Percentiles rank a stretch among this genome's conserved stretches.
Evolutionary conservation across 2,797 vertebrate genomes (phyloP).

Genomic region (Poecile montanus): DNA sequence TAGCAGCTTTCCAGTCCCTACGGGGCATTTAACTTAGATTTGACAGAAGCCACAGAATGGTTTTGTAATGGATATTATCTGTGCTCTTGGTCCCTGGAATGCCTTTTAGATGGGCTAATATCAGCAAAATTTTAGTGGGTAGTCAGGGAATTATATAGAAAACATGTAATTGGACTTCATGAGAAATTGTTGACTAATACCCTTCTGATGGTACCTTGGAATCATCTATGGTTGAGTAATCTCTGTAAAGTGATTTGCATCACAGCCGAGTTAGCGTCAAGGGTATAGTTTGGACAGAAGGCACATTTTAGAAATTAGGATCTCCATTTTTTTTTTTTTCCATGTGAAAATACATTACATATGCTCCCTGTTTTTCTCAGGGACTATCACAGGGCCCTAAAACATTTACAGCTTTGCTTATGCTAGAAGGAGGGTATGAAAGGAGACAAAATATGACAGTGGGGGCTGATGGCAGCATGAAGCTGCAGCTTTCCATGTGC

Average conservation of each 20-base stretch:
- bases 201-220: conserved; percentile 58
- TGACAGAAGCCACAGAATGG: conserved; percentile 67
- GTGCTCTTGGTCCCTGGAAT: conserved; percentile 69
- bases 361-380: conserved; percentile 75
- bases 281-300: conserved; percentile 75
- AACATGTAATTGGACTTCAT: conserved; percentile 73
- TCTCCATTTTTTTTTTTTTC: conserved; percentile 31
- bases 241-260: conserved; percentile 73
- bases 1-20: conserved; percentile 56
- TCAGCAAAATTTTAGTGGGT: conserved; percentile 79
- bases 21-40: conserved; percentile 70
- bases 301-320: conserved; percentile 69
- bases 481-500: conserved; percentile 44
- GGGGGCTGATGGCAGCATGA: conserved; percentile 18
- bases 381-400: conserved; percentile 64
- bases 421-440: neutral
- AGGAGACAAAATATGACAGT: conserved; percentile 37
- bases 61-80: conserved; percentile 71
- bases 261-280: conserved; percentile 57
- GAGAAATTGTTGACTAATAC: conserved; percentile 72
- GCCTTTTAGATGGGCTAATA: conserved; percentile 72
- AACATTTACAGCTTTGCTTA: conserved; percentile 69
- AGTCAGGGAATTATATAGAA: conserved; percentile 73
- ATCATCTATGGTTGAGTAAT: conserved; percentile 72
- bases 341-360: conserved; percentile 71